Evolutionary conservation across 2,797 vertebrate genomes (phyloP).

Genomic region (Staurois parvus): DNA sequence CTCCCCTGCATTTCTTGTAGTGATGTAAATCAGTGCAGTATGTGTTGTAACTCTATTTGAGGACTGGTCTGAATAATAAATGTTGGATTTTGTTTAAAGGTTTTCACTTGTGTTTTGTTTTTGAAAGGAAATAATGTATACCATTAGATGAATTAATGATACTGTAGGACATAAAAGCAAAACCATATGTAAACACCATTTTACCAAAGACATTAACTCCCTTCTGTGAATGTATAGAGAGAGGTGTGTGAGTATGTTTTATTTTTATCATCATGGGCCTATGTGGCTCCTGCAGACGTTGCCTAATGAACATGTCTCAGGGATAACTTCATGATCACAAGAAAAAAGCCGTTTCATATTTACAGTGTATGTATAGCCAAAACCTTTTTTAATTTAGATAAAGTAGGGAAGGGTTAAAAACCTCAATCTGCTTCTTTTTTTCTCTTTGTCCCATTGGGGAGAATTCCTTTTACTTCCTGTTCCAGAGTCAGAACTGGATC

Average conservation of each 20-base stretch:
- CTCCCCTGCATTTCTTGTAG: slow-evolving; percentile 35
- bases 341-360: not conserved
- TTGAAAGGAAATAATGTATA: slow-evolving; percentile 19
- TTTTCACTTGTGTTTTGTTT: slow-evolving; percentile 19
- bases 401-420: no score
- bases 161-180: not conserved
- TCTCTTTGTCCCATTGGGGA: no score
- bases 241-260: not conserved
- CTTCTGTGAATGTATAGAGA: not conserved
- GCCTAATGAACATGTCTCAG: not conserved
- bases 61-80: slow-evolving; percentile 11
- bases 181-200: not conserved
- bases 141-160: slow-evolving; percentile 11
- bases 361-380: not conserved
- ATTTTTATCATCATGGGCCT: not conserved
- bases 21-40: slow-evolving; percentile 29
- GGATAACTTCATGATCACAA: not conserved
- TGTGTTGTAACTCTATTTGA: slow-evolving; percentile 21
- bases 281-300: not conserved
- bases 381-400: not conserved
- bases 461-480: not conserved
- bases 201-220: not conserved
- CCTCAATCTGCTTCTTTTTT: no score
- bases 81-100: slow-evolving; percentile 11
- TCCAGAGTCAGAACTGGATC: not conserved